phyloP scores from a whole-genome alignment of 2,113 vertebrate species.

The Gasterosteus aculeatus region DNA sequence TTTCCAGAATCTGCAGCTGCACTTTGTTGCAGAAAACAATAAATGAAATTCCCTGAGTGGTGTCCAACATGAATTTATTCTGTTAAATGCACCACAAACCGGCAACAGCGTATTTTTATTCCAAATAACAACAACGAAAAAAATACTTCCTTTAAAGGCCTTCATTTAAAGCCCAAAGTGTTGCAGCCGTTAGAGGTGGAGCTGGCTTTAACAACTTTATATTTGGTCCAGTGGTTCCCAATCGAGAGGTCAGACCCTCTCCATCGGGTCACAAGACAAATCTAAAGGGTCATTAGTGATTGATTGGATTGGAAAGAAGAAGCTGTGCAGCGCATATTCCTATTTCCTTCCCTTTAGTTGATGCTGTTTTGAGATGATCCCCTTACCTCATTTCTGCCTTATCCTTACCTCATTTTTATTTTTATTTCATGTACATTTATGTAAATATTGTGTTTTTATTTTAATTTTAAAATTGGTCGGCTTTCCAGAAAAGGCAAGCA shows the following conservation, averaged over 20 bases:
- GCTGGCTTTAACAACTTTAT: slow-evolving; percentile 3
- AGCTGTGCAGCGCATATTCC: background rate
- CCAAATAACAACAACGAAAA: too few species aligned
- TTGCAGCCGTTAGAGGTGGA: background rate
- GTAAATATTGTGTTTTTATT: too few species aligned
- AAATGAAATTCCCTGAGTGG: slow-evolving; percentile 3
- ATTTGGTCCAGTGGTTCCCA: background rate
- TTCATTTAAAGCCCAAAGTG: background rate
- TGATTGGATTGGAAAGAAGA: background rate
- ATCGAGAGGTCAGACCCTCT: background rate
- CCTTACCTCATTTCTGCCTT: too few species aligned
- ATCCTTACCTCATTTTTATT: too few species aligned
- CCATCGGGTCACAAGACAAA: background rate
- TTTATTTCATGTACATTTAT: too few species aligned
- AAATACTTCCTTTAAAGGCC: too few species aligned
- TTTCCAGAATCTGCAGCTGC: slow-evolving; percentile 18
- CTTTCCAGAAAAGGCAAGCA: too few species aligned
- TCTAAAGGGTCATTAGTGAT: background rate
- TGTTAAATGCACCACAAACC: background rate
- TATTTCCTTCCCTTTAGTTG: background rate
- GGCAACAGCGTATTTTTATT: background rate
- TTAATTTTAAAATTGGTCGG: too few species aligned
- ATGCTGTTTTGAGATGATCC: background rate
- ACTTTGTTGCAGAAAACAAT: background rate
- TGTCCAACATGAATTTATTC: background rate